Evolutionary conservation across 2,797 vertebrate genomes (phyloP), one percentile per base, ranked within the genome.

Genomic region (Botia almorhae): DNA sequence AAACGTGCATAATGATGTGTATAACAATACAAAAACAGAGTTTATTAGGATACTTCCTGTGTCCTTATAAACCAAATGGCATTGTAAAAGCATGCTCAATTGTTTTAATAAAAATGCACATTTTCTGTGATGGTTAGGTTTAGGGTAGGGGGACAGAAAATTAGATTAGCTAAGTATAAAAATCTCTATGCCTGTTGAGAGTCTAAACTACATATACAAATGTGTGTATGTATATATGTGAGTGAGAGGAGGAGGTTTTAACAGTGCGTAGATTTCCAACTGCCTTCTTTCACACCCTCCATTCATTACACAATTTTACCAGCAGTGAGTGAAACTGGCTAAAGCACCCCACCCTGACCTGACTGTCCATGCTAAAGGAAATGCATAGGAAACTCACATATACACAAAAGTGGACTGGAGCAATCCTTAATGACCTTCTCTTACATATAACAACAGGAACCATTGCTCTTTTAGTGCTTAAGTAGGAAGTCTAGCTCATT

Each of bases 271-370:
- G 46, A 36, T 71, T 71, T 64, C 17, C 4, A 74, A 36, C 33
- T 53, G 74, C 76, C 76, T 12, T 70, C 51, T 39, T 51, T 61
- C 82, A 84, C 82, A 75, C 85, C 81, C 81, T 82, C 67, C 56
- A 78, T 86, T 82, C 71, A 72, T 64, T 69, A 51, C 29, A 8
- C 33, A 63, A 16, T 4, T 70, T 63, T 36, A 67, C 7, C 26
- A 69, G 14, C 16, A 60, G 58, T 71, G 73, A 33, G 64, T 78
- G 76, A 82, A 16, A 63, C 60, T 33, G 14, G 4, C 14, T 63
- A 8, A 63, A 33, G 21, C 14, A 63, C 60, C 29, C 60, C 60
- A 63, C 60, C 60, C 60, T 63, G 13, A 63, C 26, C 26, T 63
- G 60, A 29, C 21, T 61, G 8, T 29, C 10, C 33, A 23, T 46